These are phyloP conservation scores for Rhorus exstirpatorius DNA, from an alignment of 2,888 invertebrate species.

Conservation along the genomic window DNA sequence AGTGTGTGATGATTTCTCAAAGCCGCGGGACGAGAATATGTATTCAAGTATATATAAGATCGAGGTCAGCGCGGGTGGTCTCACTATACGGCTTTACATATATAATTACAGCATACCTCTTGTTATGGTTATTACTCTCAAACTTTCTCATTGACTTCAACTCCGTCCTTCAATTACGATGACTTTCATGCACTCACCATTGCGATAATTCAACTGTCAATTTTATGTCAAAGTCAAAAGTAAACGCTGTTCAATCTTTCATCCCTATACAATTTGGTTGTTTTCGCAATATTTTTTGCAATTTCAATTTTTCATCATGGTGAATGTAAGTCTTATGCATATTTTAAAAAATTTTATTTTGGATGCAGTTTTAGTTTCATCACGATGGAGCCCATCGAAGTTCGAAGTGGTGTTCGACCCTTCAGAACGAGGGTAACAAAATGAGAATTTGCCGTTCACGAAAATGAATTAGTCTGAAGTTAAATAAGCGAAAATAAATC, in stretches of 20 bases:
- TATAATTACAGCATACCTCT: constrained; percentile 44
- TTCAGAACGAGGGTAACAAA: too few relatives aligned
- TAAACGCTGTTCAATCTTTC: not conserved
- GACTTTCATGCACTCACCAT: not conserved
- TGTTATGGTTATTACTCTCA: not conserved
- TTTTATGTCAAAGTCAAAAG: constrained; percentile 1
- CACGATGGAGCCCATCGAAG: too few relatives aligned
- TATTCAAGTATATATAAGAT: constrained; percentile 6
- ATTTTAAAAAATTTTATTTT: too few relatives aligned
- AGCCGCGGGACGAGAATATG: not conserved
- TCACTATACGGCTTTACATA: not conserved
- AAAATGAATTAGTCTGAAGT: too few relatives aligned
- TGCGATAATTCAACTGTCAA: not conserved
- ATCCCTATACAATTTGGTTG: not conserved
- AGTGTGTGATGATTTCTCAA: constrained; percentile 18
- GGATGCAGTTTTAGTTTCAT: too few relatives aligned
- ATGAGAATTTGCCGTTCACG: too few relatives aligned
- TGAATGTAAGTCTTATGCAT: too few relatives aligned
- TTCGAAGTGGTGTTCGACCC: too few relatives aligned
- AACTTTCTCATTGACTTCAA: constrained; percentile 5
- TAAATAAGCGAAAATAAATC: too few relatives aligned
- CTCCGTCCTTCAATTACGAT: constrained; percentile 12
- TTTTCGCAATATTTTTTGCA: constrained; percentile 1
- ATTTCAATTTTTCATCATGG: not conserved
- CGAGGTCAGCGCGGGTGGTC: constrained; percentile 54